Base-by-base conservation (phyloP, 2,113 vertebrate genomes). In the Saguinus imperator region DNA sequence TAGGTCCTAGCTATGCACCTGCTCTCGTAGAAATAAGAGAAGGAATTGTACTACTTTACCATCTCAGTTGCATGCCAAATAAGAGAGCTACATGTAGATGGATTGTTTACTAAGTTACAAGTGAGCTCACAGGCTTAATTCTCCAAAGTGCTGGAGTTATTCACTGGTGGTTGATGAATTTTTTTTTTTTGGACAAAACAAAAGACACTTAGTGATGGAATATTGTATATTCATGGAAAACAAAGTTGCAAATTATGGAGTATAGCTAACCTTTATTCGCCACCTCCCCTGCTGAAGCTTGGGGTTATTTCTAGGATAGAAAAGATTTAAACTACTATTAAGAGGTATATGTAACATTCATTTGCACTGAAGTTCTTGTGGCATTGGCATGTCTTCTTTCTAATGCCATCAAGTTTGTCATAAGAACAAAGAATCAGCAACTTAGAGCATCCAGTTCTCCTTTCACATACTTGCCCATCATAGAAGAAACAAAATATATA, bases 391-490 rank as follows among this genome's bases (percentile, higher is more conserved):
- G 91, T 89, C 94, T 96, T 93, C 6, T 86, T 13, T 87, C 89
- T 98, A 97, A 98, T 97, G 94, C 95, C 97, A 98, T 95, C 95
- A 17, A 52, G 27, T 98, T 98, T 98, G 98, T 92, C 97, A 98
- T 98, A 97, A 98, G 97, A 98, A 98, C 98, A 92, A 97, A 95
- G 97, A 98, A 98, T 48, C 91, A 94, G 94, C 82, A 93, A 68
- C 93, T 93, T 25, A 95, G 87, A 98, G 94, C 64, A 91, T 87
- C 52, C 64, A 80, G 58, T 92, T 96, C 52, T 96, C 75, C 58
- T 89, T 91, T 94, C 18, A 94, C 92, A 92, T 94, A 81, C 50
- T 87, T 21, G 37, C 9, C 7, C 45, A 89, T 91, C 64, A 88
- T 75, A 89, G 92, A 97, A 66, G 55, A 95, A 79, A 86, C 18